Evolutionary conservation across 2,113 vertebrate species (phyloP).

Genomic region (Hippocampus abdominalis): DNA sequence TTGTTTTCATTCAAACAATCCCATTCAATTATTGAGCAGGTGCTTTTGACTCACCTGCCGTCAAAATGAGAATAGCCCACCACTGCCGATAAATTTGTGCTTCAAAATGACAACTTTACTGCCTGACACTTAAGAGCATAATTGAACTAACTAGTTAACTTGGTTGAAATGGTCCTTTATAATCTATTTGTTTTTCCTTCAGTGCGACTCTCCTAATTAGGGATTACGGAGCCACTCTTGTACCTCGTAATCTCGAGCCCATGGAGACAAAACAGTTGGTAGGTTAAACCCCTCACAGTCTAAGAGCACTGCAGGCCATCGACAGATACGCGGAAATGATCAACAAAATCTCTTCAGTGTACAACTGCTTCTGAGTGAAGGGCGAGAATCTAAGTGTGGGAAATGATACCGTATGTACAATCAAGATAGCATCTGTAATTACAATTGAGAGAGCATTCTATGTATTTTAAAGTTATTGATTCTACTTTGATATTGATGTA

Average conservation of each 20-base stretch:
- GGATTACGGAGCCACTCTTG: constrained; percentile 55
- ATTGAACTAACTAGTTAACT: constrained; percentile 9
- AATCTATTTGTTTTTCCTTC: constrained; percentile 57
- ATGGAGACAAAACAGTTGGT: constrained; percentile 60
- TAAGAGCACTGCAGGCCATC: constrained; percentile 47
- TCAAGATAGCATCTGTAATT: constrained; percentile 66
- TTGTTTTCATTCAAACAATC: neutral
- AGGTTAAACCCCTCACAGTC: constrained; percentile 49
- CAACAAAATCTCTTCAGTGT: constrained; percentile 18
- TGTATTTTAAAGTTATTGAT: constrained; percentile 72
- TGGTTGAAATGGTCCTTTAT: constrained; percentile 52
- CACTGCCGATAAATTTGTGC: constrained; percentile 47
- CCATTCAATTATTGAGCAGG: neutral
- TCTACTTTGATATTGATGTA: constrained; percentile 73
- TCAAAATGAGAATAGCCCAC: constrained; percentile 28
- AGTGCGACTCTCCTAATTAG: constrained; percentile 48
- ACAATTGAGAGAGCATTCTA: constrained; percentile 66
- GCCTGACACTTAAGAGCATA: constrained; percentile 29
- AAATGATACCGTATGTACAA: constrained; percentile 74
- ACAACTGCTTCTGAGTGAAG: neutral
- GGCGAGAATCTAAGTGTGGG: constrained; percentile 65
- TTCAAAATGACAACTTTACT: constrained; percentile 17
- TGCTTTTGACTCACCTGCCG: neutral
- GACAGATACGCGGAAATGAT: constrained; percentile 12
- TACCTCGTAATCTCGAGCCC: constrained; percentile 57